These are phyloP conservation scores for Chelonus insularis DNA, from an alignment of 1,140 invertebrate genomes.

Conservation along the genomic window DNA sequence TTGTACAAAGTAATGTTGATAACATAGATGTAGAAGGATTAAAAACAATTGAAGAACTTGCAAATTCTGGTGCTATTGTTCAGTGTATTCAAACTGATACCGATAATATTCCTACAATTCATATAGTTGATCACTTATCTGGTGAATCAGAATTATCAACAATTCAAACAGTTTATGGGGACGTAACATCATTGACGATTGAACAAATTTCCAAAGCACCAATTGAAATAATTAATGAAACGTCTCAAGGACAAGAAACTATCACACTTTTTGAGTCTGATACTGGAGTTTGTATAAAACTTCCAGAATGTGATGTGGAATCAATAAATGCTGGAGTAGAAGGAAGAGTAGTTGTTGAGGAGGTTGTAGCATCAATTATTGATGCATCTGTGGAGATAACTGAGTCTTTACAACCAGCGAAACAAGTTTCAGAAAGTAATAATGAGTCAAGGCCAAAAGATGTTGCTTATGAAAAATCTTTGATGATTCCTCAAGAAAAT, in stretches of 20 bases:
- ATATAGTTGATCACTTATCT: slow-evolving; percentile 53
- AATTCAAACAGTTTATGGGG: slow-evolving; percentile 30
- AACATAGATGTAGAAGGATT: slow-evolving; percentile 11
- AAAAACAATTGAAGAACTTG: slow-evolving; percentile 25
- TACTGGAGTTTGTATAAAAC: not conserved
- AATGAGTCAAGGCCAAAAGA: not conserved
- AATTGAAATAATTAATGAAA: slow-evolving; percentile 19
- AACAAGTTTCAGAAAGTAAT: not conserved
- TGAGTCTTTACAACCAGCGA: not conserved
- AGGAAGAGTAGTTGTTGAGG: slow-evolving; percentile 1
- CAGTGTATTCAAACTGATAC: slow-evolving; percentile 44
- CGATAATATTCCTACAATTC: slow-evolving; percentile 54
- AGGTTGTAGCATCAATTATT: not conserved
- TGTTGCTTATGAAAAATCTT: not conserved
- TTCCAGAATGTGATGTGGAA: not conserved
- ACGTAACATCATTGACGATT: slow-evolving; percentile 22
- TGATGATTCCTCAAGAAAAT: not conserved
- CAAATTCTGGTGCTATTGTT: slow-evolving; percentile 42
- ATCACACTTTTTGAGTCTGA: slow-evolving; percentile 8
- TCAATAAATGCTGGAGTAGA: not conserved
- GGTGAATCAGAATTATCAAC: slow-evolving; percentile 31
- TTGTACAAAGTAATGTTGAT: slow-evolving; percentile 17
- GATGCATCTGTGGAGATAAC: not conserved
- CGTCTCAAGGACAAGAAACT: slow-evolving; percentile 1
- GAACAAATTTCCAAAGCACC: slow-evolving; percentile 25